A percentile compares a stretch with the other conserved stretches of the same genome.
phyloP scores from a whole-genome alignment of 1,140 invertebrate species.

The Drosophila sulfurigaster region DNA sequence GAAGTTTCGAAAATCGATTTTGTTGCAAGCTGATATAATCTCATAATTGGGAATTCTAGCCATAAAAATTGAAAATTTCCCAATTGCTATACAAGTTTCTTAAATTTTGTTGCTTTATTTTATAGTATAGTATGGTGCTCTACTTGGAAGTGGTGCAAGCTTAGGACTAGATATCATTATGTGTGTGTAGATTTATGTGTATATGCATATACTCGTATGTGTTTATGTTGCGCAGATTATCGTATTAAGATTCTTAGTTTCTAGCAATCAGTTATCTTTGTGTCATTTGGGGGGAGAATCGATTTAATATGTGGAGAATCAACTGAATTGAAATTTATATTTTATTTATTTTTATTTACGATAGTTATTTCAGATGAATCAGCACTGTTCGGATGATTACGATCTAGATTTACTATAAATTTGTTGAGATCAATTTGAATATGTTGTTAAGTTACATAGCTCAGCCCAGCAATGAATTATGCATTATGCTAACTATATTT shows the following conservation, averaged over 20 bases:
- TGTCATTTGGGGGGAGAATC: conserved; percentile 16
- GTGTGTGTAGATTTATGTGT: conserved; percentile 31
- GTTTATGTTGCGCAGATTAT: conserved; percentile 3
- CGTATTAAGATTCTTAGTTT: conserved; percentile 17
- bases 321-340: neutral
- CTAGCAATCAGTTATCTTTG: neutral
- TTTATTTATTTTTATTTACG: conserved; percentile 3
- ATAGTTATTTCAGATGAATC: conserved; percentile 10
- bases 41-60: conserved; percentile 35
- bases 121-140: conserved; percentile 14
- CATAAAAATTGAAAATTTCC: conserved; percentile 31
- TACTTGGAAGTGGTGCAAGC: conserved; percentile 43
- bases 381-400: conserved; percentile 31
- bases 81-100: conserved; percentile 35
- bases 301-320: neutral
- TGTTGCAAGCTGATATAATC: conserved; percentile 56
- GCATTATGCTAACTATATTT: neutral
- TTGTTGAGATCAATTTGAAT: conserved; percentile 81
- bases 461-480: neutral
- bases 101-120: neutral
- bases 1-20: conserved; percentile 21
- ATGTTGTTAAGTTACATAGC: conserved; percentile 31
- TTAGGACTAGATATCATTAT: conserved; percentile 51
- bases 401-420: conserved; percentile 33
- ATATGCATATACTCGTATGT: conserved; percentile 2